Base-by-base conservation (phyloP, 1,140 invertebrate species). In the Philopotamus ludificatus region DNA sequence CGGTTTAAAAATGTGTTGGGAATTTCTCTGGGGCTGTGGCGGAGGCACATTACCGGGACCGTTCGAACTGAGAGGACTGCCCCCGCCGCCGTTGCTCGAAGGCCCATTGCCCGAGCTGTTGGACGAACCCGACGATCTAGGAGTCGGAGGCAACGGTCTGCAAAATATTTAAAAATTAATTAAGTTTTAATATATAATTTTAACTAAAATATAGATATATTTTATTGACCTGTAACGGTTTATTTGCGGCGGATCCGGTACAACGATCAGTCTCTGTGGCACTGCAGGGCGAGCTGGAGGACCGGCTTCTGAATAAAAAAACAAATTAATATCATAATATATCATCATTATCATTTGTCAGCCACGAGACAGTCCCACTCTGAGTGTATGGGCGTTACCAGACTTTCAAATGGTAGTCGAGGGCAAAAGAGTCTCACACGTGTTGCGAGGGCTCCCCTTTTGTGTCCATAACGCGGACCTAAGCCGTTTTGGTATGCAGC, bases 181-280 rank as follows among this genome's bases (percentile, higher is more conserved):
- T 39, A 16, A 63, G 9, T 26, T n/a, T 44, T 54, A 20, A 45
- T 22, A 41, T 21, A 51, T n/a, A n/a, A n/a, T 23, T 12, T 4
- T 49, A 15, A 61, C 45, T 42, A 54, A 49, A 55, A 51, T 15
- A 51, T 51, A 49, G 16, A 21, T 34, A 34, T 34, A 34, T 34
- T 34, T 34, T 34, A 34, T 7, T 20, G 23, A 80, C 79, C 79
- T 80, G 73, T 80, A 81, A 78, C 78, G 78, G 73, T 81, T 81
- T 73, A 81, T 81, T 72, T 79, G 78, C 70, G 80, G 78, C 68
- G 85, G 85, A 75, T 87, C 86, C 55, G 86, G 86, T 70, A 87
- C 85, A 81, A 91, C 89, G 74, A 92, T 93, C 71, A 94, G 84
- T 80, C 92, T 87, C 76, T 93, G 92, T 70, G 92, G 92, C 76